A percentile compares a stretch with the other conserved stretches of the same genome.
These are phyloP conservation scores for Cremastobaeus sp. DNA, from an alignment of 2,888 invertebrate species.

Conservation along the genomic window DNA sequence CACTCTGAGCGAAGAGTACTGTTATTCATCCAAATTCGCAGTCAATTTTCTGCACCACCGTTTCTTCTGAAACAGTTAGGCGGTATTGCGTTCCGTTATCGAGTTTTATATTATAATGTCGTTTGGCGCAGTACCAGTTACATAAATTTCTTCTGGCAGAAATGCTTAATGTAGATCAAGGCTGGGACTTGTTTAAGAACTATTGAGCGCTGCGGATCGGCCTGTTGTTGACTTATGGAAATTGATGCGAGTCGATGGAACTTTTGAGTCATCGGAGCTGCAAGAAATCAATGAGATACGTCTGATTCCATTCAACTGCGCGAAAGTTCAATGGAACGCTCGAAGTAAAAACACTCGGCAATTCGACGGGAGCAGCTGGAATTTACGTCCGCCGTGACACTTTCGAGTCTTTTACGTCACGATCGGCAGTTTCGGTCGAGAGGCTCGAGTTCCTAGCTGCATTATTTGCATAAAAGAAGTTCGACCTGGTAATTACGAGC, in stretches of 20 bases:
- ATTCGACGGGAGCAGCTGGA: too few relatives aligned
- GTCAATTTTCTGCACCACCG: neutral
- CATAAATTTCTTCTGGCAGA: conserved; percentile 21
- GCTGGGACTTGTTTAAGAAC: conserved; percentile 28
- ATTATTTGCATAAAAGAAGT: neutral
- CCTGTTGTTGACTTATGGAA: conserved; percentile 2
- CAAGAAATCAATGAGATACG: neutral
- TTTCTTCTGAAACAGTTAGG: conserved; percentile 3
- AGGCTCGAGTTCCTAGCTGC: too few relatives aligned
- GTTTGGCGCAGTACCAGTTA: neutral
- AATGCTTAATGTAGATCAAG: conserved; percentile 36
- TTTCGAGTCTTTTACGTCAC: too few relatives aligned
- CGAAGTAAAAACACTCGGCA: neutral
- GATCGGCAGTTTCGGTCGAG: too few relatives aligned
- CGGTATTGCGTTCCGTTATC: conserved; percentile 14
- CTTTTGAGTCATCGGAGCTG: neutral
- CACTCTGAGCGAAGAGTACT: neutral
- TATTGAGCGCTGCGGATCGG: neutral
- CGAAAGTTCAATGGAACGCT: too few relatives aligned
- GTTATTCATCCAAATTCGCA: neutral
- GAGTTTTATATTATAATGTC: conserved; percentile 22
- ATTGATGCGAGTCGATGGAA: neutral
- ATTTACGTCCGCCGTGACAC: too few relatives aligned
- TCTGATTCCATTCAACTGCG: too few relatives aligned
- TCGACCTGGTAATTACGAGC: too few relatives aligned